phyloP scores from a whole-genome alignment of 2,113 vertebrate genomes.

The Archilochus colubris region DNA sequence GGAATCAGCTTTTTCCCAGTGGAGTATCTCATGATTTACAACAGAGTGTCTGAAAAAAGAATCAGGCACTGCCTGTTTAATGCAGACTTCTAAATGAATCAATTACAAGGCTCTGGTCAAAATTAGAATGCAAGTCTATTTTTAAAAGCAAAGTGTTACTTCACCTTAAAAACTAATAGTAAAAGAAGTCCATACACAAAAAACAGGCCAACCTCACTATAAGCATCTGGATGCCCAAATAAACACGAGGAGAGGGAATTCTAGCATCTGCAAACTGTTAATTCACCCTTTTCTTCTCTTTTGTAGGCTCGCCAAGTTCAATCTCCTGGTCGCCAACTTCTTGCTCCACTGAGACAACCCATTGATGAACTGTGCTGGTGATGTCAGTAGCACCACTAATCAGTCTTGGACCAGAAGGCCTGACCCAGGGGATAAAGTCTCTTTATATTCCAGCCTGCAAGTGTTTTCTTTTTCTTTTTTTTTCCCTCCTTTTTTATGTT shows the following conservation, averaged over 20 bases:
- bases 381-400: constrained; percentile 66
- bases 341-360: constrained; percentile 49
- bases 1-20: neutral
- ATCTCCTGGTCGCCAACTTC: constrained; percentile 53
- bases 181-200: constrained; percentile 13
- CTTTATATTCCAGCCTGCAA: constrained; percentile 39
- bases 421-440: neutral
- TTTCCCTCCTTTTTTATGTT: neutral
- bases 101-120: constrained; percentile 22
- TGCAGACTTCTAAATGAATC: constrained; percentile 32
- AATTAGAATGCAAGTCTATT: constrained; percentile 48
- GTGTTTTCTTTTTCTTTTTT: neutral
- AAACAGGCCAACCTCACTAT: constrained; percentile 18
- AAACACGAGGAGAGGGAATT: constrained; percentile 41
- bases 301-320: constrained; percentile 63
- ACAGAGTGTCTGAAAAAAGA: constrained; percentile 8
- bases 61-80: constrained; percentile 28
- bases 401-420: neutral
- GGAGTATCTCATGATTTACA: constrained; percentile 37
- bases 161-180: constrained; percentile 4
- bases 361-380: constrained; percentile 48
- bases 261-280: constrained; percentile 68
- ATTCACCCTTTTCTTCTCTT: constrained; percentile 64
- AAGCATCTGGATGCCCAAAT: constrained; percentile 62
- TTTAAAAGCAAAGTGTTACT: constrained; percentile 49